Evolutionary conservation across 1,140 invertebrate species (phyloP), one percentile per base, ranked within the genome.

Genomic region (Stegodyphus mimosarum): DNA sequence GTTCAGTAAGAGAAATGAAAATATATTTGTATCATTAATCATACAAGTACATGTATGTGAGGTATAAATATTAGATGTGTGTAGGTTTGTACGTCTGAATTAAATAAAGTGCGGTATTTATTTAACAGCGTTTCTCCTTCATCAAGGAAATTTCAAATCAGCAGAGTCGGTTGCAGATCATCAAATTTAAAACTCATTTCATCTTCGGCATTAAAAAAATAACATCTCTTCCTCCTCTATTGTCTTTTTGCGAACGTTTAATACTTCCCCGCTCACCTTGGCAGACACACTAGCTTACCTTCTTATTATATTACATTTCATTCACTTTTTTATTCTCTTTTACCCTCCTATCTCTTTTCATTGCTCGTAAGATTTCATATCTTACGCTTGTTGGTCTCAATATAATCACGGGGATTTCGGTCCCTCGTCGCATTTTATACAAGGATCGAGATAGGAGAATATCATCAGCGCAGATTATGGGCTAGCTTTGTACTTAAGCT

Each of bases 401-500:
- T 79, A 55, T 70, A 79, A 79, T 79, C 77, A 66, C 74, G 55
- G 48, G 50, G 74, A 60, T 66, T 76, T 76, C 49, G 7, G 33
- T 63, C 7, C 60, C 33, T 33, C 74, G 15, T 48, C 33, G 33
- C 33, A 33, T 76, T 64, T 76, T 60, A 64, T 63, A 76, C 60
- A 15, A 50, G 33, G 33, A 33, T 33, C 33, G 33, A 33, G 33
- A 33, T 33, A 33, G 33, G 11, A 48, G 74, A 63, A 76, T 76
- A 76, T 76, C 74, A 76, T 76, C 74, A 76, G 49, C 74, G 15
- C 17, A 76, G 74, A 76, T 76, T 76, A 76, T 60, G 51, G 74
- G 55, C 60, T n/a, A 76, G 55, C 64, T 79, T 70, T 70, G 52
- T 79, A 79, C 77, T 79, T 79, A 69, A 79, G 77, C 67, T 79